Percentiles rank a stretch among this genome's conserved stretches.
Evolutionary conservation across 2,113 vertebrate genomes (phyloP).

Genomic region (Gnathonemus longibarbis): DNA sequence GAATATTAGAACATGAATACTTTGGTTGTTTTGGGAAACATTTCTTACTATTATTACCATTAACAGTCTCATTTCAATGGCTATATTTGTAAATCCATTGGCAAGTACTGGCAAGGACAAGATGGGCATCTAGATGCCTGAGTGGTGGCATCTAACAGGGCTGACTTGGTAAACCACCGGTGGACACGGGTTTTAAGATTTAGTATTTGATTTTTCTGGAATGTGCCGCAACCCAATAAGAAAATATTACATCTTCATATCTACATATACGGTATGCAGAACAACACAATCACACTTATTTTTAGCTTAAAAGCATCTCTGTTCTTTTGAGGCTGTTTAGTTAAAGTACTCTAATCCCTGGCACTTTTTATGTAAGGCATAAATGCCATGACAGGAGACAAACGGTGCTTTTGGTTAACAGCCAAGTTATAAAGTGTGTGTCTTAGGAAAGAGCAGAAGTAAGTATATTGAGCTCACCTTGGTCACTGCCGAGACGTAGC

Average conservation of each 20-base stretch:
- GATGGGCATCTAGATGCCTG: neutral
- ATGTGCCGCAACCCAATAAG: neutral
- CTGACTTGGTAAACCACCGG: neutral
- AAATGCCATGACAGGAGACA: neutral
- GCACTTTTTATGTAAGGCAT: neutral
- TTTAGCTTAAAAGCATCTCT: neutral
- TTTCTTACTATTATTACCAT: neutral
- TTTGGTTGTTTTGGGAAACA: neutral
- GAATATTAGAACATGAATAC: neutral
- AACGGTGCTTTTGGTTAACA: neutral
- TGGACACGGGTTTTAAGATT: neutral
- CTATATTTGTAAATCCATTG: neutral
- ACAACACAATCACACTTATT: neutral
- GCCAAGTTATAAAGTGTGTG: neutral
- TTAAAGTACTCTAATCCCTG: neutral
- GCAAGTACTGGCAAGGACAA: neutral
- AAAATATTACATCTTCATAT: neutral
- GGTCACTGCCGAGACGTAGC: conserved; percentile 66
- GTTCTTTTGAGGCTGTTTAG: neutral
- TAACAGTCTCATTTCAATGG: neutral
- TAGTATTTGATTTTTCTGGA: neutral
- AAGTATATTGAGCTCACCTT: conserved; percentile 46
- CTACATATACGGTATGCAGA: neutral
- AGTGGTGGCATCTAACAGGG: neutral
- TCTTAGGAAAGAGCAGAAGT: neutral